Evolutionary conservation across 2,797 vertebrate genomes (phyloP).

Genomic region (Centropyge bicolor): DNA sequence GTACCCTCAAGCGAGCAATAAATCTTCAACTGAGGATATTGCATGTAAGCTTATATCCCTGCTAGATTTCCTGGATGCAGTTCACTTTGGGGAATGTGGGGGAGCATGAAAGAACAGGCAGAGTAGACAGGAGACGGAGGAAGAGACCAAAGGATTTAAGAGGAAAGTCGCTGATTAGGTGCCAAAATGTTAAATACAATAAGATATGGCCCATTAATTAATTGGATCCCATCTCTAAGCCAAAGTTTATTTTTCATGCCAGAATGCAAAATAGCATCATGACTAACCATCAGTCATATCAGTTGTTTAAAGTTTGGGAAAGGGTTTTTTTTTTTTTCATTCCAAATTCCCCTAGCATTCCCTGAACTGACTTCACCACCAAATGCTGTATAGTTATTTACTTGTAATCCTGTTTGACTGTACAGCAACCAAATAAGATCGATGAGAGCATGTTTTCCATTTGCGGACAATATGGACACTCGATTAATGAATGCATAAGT

Average conservation of each 20-base stretch:
- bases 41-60: slow-evolving; percentile 61
- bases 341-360: slow-evolving; percentile 80
- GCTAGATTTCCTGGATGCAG: slow-evolving; percentile 48
- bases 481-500: slow-evolving; percentile 61
- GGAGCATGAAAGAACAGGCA: slow-evolving; percentile 62
- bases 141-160: slow-evolving; percentile 21
- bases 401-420: slow-evolving; percentile 56
- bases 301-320: slow-evolving; percentile 36
- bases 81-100: slow-evolving; percentile 49
- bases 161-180: not conserved
- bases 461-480: slow-evolving; percentile 52
- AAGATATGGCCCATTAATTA: not conserved
- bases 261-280: slow-evolving; percentile 22
- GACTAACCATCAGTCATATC: slow-evolving; percentile 21
- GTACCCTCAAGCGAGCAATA: slow-evolving; percentile 61
- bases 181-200: slow-evolving; percentile 6
- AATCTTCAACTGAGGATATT: slow-evolving; percentile 65
- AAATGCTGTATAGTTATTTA: slow-evolving; percentile 29
- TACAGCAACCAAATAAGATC: slow-evolving; percentile 66
- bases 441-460: slow-evolving; percentile 67
- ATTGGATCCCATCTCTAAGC: not conserved
- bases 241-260: not conserved
- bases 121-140: slow-evolving; percentile 11
- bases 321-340: slow-evolving; percentile 38
- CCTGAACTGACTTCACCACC: slow-evolving; percentile 57